Evolutionary conservation across 2,797 vertebrate species (phyloP).

Genomic region (Anomalospiza imberbis): DNA sequence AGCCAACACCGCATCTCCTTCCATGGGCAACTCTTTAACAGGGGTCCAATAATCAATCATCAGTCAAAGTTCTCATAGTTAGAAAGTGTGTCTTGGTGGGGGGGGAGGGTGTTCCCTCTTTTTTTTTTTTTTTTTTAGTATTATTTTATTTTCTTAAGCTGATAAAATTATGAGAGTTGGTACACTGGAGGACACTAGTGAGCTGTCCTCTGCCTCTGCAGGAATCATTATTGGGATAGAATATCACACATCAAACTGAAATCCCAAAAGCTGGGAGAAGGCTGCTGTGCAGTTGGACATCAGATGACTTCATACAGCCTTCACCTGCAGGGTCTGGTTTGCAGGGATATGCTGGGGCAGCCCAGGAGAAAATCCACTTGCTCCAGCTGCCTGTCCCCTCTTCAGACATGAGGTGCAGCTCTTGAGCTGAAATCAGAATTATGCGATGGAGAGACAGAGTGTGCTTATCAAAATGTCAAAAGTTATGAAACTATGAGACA

Average conservation of each 20-base stretch:
- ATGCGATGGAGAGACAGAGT: not conserved
- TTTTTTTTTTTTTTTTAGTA: not conserved
- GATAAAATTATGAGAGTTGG: not conserved
- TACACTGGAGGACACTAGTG: not conserved
- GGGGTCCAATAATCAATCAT: not conserved
- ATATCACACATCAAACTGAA: not conserved
- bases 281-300: not conserved
- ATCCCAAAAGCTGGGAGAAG: not conserved
- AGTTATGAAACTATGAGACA: not conserved
- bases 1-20: not conserved
- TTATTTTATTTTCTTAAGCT: not conserved
- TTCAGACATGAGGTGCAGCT: not conserved
- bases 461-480: not conserved
- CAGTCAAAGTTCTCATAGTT: not conserved
- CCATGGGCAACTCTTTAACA: not conserved
- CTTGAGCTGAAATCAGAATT: not conserved
- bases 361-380: not conserved
- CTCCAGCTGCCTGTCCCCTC: not conserved
- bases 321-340: not conserved
- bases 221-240: not conserved
- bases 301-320: not conserved
- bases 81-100: not conserved
- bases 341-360: not conserved
- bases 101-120: fast-evolving
- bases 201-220: not conserved